Evolutionary conservation across 2,888 invertebrate species (phyloP).

Genomic region (Malachius bipustulatus): DNA sequence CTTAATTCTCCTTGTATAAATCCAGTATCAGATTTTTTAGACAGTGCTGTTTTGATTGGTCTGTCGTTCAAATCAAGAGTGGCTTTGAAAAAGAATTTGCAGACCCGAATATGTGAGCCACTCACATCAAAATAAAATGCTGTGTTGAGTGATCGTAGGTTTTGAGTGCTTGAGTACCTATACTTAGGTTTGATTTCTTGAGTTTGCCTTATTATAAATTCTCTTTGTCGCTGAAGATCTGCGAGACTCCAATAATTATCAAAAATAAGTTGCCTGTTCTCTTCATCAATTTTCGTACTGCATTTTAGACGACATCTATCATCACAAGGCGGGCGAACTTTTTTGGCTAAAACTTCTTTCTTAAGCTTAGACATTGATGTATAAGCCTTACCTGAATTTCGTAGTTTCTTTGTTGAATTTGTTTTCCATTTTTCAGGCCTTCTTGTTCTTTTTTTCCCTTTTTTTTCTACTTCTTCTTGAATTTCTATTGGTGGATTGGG

Average conservation of each 20-base stretch:
- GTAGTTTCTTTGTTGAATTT: slow-evolving; percentile 10
- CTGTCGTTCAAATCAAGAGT: slow-evolving; percentile 15
- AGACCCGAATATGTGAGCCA: slow-evolving; percentile 8
- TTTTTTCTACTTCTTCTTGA: slow-evolving; percentile 5
- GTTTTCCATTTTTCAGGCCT: slow-evolving; percentile 10
- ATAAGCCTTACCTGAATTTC: slow-evolving; percentile 9
- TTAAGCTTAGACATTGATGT: slow-evolving; percentile 7
- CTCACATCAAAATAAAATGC: slow-evolving; percentile 18
- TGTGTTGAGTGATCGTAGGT: slow-evolving; percentile 15
- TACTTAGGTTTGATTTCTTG: slow-evolving; percentile 13
- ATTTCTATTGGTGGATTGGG: no score
- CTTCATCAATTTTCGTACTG: slow-evolving; percentile 8
- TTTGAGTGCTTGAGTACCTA: slow-evolving; percentile 16
- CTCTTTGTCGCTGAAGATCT: slow-evolving; percentile 2
- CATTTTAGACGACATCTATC: slow-evolving; percentile 9
- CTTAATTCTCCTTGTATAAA: slow-evolving; percentile 8
- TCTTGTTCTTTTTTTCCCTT: slow-evolving; percentile 9
- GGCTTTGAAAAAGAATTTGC: slow-evolving; percentile 14
- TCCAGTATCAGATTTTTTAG: slow-evolving; percentile 12
- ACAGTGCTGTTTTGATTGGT: slow-evolving; percentile 16
- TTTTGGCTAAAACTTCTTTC: slow-evolving; percentile 7
- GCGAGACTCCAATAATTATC: not conserved
- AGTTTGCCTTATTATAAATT: not conserved
- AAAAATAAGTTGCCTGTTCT: not conserved
- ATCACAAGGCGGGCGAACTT: slow-evolving; percentile 8